A percentile compares a stretch with the other conserved stretches of the same genome.
These are phyloP conservation scores for Astyanax mexicanus DNA, from an alignment of 2,797 vertebrate species.

Conservation along the genomic window DNA sequence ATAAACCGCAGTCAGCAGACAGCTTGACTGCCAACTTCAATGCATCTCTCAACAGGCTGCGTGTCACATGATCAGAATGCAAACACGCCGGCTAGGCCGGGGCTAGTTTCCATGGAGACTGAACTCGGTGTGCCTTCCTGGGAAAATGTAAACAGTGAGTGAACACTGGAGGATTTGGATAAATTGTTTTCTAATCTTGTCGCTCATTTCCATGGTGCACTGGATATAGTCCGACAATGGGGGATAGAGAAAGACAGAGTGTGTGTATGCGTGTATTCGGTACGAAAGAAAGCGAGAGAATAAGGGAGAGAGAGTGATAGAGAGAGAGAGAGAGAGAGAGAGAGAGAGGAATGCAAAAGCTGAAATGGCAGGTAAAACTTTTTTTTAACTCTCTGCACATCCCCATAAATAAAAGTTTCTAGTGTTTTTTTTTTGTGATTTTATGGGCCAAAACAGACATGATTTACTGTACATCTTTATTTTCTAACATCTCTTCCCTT, in stretches of 20 bases:
- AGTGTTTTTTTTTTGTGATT: too few species aligned
- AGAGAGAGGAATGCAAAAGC: background rate
- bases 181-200: conserved; percentile 81
- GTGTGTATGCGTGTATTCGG: background rate
- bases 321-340: conserved; percentile 41
- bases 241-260: conserved; percentile 13
- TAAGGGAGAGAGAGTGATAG: conserved; percentile 45
- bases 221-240: conserved; percentile 72
- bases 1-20: conserved; percentile 67
- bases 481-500: background rate
- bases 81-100: conserved; percentile 68
- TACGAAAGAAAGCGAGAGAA: background rate
- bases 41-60: conserved; percentile 72
- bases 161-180: conserved; percentile 76
- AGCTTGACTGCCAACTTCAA: conserved; percentile 73
- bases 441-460: too few species aligned
- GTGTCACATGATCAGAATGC: conserved; percentile 66
- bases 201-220: conserved; percentile 76
- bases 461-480: too few species aligned
- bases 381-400: conserved; percentile 54
- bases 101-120: conserved; percentile 83
- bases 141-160: conserved; percentile 74
- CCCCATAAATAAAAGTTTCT: too few species aligned
- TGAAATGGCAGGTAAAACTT: conserved; percentile 5
- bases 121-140: conserved; percentile 65